Percentiles rank a stretch among this genome's conserved stretches.
Evolutionary conservation across 2,797 vertebrate genomes (phyloP).

Genomic region (Sebastes kiyomatsui): DNA sequence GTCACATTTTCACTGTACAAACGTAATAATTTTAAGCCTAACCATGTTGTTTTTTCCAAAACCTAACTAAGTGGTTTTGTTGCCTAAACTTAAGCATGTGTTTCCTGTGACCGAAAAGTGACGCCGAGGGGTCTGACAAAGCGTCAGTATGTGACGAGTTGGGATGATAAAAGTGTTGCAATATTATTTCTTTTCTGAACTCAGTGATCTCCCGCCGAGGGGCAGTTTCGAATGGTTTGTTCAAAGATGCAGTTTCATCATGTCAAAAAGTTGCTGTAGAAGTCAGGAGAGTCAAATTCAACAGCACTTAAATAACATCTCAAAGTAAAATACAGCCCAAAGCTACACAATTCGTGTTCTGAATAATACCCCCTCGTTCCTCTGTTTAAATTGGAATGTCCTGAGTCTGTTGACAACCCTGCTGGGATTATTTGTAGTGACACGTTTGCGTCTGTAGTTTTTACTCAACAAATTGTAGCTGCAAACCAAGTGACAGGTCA

Average conservation of each 20-base stretch:
- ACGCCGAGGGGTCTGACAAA: too few relatives aligned
- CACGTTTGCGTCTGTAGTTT: conserved; percentile 17
- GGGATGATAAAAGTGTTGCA: too few relatives aligned
- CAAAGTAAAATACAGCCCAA: neutral
- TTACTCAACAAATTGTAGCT: conserved; percentile 31
- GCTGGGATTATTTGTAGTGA: conserved; percentile 28
- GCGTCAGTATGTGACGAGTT: too few relatives aligned
- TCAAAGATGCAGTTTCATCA: neutral
- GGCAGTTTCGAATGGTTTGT: neutral
- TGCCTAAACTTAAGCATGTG: neutral
- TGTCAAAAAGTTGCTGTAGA: neutral
- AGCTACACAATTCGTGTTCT: neutral
- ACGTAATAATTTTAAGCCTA: too few relatives aligned
- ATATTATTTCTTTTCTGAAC: neutral
- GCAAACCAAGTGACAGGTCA: conserved; percentile 43
- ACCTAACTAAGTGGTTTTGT: neutral
- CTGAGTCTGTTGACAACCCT: conserved; percentile 33
- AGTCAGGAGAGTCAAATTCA: neutral
- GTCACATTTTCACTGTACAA: too few relatives aligned
- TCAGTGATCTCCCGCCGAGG: neutral
- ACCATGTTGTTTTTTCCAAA: neutral
- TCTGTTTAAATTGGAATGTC: conserved; percentile 37
- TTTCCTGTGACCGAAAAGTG: neutral
- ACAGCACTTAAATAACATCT: neutral
- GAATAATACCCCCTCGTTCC: neutral